phyloP scores from a whole-genome alignment of 2,113 vertebrate species.

The Onychostruthus taczanowskii region DNA sequence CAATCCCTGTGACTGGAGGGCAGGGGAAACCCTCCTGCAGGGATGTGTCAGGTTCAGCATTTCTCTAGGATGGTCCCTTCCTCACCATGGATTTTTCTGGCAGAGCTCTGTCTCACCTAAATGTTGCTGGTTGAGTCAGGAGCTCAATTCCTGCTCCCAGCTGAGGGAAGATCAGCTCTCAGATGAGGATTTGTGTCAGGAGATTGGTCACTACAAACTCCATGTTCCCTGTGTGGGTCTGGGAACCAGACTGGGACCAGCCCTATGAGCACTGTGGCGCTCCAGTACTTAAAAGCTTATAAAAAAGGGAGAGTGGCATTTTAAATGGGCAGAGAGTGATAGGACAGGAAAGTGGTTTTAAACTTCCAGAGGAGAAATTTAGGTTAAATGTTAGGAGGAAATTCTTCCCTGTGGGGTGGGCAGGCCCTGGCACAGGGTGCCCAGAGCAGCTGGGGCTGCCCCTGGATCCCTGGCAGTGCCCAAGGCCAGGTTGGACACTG shows the following conservation, averaged over 20 bases:
- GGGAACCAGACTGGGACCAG: not conserved
- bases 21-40: not conserved
- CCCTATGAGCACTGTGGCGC: rapidly evolving
- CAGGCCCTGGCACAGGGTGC: not conserved
- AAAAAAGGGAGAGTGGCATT: not conserved
- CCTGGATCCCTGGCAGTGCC: not conserved
- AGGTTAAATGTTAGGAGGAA: not conserved
- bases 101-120: not conserved
- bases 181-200: not conserved
- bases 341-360: not conserved
- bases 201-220: not conserved
- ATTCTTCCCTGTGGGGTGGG: not conserved
- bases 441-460: not conserved
- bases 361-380: not conserved
- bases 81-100: not conserved
- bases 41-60: not conserved
- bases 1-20: not conserved
- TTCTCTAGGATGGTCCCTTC: not conserved
- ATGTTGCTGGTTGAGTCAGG: not conserved
- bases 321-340: not conserved
- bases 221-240: rapidly evolving
- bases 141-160: not conserved
- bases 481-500: rapidly evolving
- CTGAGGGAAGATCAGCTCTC: not conserved
- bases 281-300: not conserved